These are phyloP conservation scores for Pungitius pungitius DNA, from an alignment of 2,113 vertebrate species.

Conservation along the genomic window DNA sequence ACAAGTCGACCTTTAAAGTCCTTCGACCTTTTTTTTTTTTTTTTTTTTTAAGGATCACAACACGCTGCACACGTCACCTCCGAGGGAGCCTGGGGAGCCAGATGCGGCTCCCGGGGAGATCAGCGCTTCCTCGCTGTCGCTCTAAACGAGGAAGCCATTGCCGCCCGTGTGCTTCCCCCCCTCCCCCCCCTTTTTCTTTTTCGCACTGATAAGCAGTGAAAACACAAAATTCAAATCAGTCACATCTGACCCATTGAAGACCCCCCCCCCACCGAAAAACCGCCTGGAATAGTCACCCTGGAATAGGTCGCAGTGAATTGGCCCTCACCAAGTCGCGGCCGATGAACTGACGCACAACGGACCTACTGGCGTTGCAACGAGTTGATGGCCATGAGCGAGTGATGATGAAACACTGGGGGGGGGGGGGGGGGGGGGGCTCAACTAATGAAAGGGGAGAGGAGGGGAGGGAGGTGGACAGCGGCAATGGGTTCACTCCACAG, in stretches of 20 bases:
- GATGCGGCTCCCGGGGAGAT: slow-evolving; percentile 23
- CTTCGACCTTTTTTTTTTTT: no score
- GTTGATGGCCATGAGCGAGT: slow-evolving; percentile 46
- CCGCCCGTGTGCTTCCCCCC: background rate
- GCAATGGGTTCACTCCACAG: slow-evolving; percentile 42
- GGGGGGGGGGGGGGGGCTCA: slow-evolving; percentile 36
- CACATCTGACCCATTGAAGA: slow-evolving; percentile 42
- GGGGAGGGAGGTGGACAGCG: slow-evolving; percentile 40
- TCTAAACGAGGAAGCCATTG: background rate
- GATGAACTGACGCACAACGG: slow-evolving; percentile 18
- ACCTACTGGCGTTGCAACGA: slow-evolving; percentile 52
- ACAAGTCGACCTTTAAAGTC: slow-evolving; percentile 18
- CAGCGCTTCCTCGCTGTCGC: no score
- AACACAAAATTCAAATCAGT: background rate
- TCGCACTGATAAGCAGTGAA: no score
- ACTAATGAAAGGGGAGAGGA: slow-evolving; percentile 44
- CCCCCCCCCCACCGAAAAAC: background rate
- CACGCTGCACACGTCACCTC: no score
- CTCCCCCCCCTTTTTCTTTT: no score
- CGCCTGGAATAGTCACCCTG: background rate
- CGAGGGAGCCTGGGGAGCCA: slow-evolving; percentile 11
- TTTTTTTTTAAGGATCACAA: no score
- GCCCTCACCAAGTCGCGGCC: slow-evolving; percentile 33
- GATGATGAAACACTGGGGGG: slow-evolving; percentile 62
- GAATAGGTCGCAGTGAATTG: background rate